These are phyloP conservation scores for Cardinalis cardinalis DNA, from an alignment of 2,113 vertebrate genomes.

Conservation along the genomic window DNA sequence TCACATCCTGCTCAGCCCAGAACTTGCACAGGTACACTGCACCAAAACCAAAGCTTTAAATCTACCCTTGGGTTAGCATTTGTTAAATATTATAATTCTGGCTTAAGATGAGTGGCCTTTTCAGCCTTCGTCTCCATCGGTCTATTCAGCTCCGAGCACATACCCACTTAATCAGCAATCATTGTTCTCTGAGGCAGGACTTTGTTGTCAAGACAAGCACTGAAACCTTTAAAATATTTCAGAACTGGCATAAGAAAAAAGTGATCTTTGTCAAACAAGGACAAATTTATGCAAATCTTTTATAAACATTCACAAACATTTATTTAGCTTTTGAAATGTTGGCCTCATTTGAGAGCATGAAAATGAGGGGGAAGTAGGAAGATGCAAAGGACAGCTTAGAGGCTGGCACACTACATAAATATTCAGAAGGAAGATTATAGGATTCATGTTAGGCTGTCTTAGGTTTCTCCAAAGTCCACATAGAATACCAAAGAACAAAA, in stretches of 20 bases:
- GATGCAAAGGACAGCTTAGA: slow-evolving; percentile 85
- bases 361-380: slow-evolving; percentile 77
- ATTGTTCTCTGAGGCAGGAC: slow-evolving; percentile 73
- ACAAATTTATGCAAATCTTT: slow-evolving; percentile 86
- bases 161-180: slow-evolving; percentile 79
- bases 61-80: slow-evolving; percentile 29
- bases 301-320: slow-evolving; percentile 86
- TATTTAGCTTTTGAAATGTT: slow-evolving; percentile 86
- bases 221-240: slow-evolving; percentile 73
- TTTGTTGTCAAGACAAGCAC: slow-evolving; percentile 77
- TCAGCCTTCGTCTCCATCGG: slow-evolving; percentile 37
- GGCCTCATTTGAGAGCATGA: slow-evolving; percentile 82
- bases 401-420: slow-evolving; percentile 84
- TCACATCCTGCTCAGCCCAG: background rate
- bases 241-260: slow-evolving; percentile 77
- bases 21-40: slow-evolving; percentile 43
- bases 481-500: slow-evolving; percentile 86
- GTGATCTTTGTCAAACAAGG: slow-evolving; percentile 78
- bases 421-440: slow-evolving; percentile 88
- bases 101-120: slow-evolving; percentile 63
- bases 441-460: slow-evolving; percentile 83
- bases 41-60: slow-evolving; percentile 26
- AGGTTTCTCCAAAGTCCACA: slow-evolving; percentile 85
- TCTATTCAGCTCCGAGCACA: slow-evolving; percentile 62
- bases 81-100: slow-evolving; percentile 70